phyloP scores from a whole-genome alignment of 2,113 vertebrate species.

The Cathartes aura region DNA sequence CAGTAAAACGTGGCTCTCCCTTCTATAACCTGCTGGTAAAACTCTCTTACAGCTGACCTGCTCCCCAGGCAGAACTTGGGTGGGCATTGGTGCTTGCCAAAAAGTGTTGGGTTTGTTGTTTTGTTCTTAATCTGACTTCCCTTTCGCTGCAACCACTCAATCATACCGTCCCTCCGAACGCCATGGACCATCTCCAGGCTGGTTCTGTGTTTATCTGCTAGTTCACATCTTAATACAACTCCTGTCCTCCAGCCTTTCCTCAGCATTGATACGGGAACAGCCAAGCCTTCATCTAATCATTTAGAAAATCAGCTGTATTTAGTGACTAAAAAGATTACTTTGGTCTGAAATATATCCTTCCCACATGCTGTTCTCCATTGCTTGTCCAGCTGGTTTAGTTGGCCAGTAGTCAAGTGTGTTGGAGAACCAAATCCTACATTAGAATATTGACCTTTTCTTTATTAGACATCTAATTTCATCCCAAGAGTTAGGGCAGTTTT shows the following conservation, averaged over 20 bases:
- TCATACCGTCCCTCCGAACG: rapidly evolving
- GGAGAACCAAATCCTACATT: conserved; percentile 38
- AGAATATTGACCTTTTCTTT: conserved; percentile 44
- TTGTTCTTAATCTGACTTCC: neutral
- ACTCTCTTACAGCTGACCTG: neutral
- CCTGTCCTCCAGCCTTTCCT: neutral
- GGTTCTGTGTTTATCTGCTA: neutral
- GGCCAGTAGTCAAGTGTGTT: conserved; percentile 46
- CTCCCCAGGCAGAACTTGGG: neutral
- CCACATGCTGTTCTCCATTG: conserved; percentile 34
- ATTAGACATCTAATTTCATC: conserved; percentile 7
- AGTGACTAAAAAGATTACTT: conserved; percentile 47
- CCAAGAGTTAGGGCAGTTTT: neutral
- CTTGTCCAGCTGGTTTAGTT: conserved; percentile 52
- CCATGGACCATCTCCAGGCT: neutral
- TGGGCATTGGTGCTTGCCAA: rapidly evolving
- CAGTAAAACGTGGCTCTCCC: rapidly evolving
- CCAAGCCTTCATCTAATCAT: neutral
- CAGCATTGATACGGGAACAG: neutral
- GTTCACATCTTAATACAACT: neutral
- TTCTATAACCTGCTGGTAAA: neutral
- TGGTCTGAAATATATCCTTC: conserved; percentile 42
- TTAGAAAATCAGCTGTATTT: conserved; percentile 58
- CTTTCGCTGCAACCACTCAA: rapidly evolving
- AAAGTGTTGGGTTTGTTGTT: neutral